Percentiles rank a stretch among this genome's conserved stretches.
Evolutionary conservation across 2,888 invertebrate species (phyloP).

Genomic region (Galeruca laticollis): DNA sequence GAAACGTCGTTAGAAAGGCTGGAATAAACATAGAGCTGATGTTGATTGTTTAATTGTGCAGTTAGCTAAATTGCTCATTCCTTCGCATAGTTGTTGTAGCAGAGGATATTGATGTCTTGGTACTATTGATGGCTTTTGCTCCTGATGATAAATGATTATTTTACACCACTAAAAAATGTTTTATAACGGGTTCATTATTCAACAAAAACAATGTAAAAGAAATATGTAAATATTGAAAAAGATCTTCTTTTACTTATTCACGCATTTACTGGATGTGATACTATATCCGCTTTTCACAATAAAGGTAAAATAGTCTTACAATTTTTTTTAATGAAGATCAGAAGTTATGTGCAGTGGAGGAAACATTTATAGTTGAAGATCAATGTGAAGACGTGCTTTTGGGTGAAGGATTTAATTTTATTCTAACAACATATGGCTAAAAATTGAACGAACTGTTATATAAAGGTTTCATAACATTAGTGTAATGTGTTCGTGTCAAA

Average conservation of each 20-base stretch:
- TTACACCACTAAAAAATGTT: slow-evolving; percentile 35
- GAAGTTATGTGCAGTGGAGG: no score
- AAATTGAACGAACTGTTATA: no score
- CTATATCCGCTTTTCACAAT: background rate
- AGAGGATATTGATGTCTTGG: slow-evolving; percentile 46
- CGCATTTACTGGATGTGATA: no score
- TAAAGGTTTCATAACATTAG: no score
- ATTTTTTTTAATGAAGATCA: no score
- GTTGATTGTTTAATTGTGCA: background rate
- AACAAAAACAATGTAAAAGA: background rate
- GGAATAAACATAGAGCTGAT: background rate
- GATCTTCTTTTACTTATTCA: background rate
- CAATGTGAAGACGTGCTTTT: no score
- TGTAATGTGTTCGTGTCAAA: no score
- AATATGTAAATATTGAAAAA: background rate
- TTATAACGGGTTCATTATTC: slow-evolving; percentile 7
- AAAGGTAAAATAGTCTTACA: slow-evolving; percentile 8
- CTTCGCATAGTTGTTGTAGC: slow-evolving; percentile 44
- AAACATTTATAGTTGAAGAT: no score
- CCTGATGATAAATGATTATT: slow-evolving; percentile 41
- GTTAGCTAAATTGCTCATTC: slow-evolving; percentile 16
- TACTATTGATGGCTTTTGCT: slow-evolving; percentile 47
- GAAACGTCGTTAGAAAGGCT: no score
- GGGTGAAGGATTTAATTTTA: no score
- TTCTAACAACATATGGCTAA: no score